Evolutionary conservation across 2,113 vertebrate genomes (phyloP).

Genomic region (Sorex araneus): DNA sequence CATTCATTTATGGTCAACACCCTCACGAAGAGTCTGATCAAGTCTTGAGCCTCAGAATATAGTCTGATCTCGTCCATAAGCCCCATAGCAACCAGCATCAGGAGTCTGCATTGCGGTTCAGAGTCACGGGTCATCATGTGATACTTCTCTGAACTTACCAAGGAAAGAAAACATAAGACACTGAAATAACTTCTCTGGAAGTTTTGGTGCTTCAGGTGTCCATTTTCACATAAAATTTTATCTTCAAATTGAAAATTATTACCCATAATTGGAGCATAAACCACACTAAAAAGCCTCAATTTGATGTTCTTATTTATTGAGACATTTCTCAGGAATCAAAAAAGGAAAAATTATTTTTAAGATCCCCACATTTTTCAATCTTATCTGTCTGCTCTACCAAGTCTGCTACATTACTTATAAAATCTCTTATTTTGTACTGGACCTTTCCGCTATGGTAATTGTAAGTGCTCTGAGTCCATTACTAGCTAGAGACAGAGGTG

Average conservation of each 20-base stretch:
- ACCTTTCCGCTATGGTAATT: conserved; percentile 55
- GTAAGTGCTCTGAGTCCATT: conserved; percentile 42
- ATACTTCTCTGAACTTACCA: conserved; percentile 42
- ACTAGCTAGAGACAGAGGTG: neutral
- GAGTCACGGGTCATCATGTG: neutral
- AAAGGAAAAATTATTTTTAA: conserved; percentile 62
- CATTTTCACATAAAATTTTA: conserved; percentile 65
- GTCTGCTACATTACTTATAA: conserved; percentile 20
- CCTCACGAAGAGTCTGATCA: neutral
- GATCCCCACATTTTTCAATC: conserved; percentile 6
- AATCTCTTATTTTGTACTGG: conserved; percentile 35
- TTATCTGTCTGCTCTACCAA: conserved; percentile 18
- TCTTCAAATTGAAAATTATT: conserved; percentile 62
- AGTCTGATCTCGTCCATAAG: neutral
- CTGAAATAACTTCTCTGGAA: conserved; percentile 54
- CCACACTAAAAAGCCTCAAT: conserved; percentile 56
- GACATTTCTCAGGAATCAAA: conserved; percentile 64
- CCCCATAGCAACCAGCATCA: neutral
- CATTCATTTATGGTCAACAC: neutral
- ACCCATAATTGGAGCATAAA: conserved; percentile 58
- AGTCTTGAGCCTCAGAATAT: neutral
- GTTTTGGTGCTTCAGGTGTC: conserved; percentile 15
- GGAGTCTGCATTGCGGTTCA: neutral
- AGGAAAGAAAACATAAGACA: conserved; percentile 53
- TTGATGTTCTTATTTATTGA: conserved; percentile 68